phyloP scores from a whole-genome alignment of 2,113 vertebrate genomes.

The Phyllostomus discolor region DNA sequence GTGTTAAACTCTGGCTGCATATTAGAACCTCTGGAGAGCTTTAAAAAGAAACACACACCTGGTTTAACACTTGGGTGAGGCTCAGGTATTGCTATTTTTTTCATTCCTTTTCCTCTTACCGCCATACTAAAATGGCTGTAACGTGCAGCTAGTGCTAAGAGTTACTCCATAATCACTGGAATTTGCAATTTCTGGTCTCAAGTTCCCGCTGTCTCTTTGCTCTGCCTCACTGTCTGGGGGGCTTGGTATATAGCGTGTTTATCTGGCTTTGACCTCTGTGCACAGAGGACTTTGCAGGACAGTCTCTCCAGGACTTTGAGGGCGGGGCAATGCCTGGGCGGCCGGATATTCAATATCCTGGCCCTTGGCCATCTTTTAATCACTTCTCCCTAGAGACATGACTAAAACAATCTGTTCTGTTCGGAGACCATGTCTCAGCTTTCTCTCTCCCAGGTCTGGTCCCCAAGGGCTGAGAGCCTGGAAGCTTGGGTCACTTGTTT shows the following conservation, averaged over 20 bases:
- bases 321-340: not conserved
- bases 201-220: not conserved
- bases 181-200: not conserved
- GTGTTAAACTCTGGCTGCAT: not conserved
- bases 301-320: not conserved
- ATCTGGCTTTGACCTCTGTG: slow-evolving; percentile 12
- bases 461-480: not conserved
- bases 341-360: not conserved
- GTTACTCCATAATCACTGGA: not conserved
- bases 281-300: not conserved
- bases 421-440: slow-evolving; percentile 15
- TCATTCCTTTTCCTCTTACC: not conserved
- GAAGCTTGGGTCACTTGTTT: slow-evolving; percentile 27
- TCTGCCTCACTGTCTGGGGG: not conserved
- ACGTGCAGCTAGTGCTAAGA: not conserved
- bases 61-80: not conserved
- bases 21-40: not conserved
- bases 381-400: not conserved
- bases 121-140: not conserved
- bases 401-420: not conserved
- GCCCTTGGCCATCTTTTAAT: not conserved
- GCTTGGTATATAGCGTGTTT: not conserved
- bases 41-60: not conserved
- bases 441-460: not conserved
- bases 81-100: not conserved